Evolutionary conservation across 2,888 invertebrate genomes (phyloP).

Genomic region (Drosophila silvestris): DNA sequence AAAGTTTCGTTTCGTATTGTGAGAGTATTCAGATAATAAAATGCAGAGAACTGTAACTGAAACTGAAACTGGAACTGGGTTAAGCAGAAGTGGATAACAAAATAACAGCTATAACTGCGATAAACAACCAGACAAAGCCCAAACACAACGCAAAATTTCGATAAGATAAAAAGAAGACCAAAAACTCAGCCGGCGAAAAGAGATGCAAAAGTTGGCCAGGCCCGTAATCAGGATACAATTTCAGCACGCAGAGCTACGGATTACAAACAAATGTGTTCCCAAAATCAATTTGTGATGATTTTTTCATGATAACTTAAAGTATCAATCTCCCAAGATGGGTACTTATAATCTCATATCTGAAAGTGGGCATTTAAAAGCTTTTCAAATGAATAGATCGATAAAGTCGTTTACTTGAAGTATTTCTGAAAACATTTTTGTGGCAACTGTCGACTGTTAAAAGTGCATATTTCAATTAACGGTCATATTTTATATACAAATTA

Average conservation of each 20-base stretch:
- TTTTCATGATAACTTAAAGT: background rate
- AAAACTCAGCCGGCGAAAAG: constrained; percentile 19
- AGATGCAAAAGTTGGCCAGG: constrained; percentile 46
- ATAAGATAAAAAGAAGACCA: constrained; percentile 50
- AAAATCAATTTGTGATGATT: background rate
- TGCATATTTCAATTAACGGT: background rate
- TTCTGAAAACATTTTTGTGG: background rate
- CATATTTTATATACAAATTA: background rate
- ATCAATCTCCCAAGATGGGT: background rate
- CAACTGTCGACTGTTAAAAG: background rate
- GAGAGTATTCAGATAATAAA: constrained; percentile 71
- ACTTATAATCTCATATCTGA: background rate
- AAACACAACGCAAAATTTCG: constrained; percentile 46
- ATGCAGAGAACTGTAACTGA: constrained; percentile 44
- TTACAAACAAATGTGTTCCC: constrained; percentile 3
- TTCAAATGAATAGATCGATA: background rate
- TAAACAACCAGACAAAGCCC: constrained; percentile 29
- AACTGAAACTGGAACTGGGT: constrained; percentile 58
- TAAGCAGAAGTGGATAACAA: constrained; percentile 58
- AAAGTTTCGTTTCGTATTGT: constrained; percentile 62
- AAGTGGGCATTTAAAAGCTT: background rate
- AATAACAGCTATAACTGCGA: constrained; percentile 36
- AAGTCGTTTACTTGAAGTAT: too few relatives aligned
- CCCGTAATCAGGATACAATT: constrained; percentile 50
- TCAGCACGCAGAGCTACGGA: constrained; percentile 12